A percentile compares a stretch with the other conserved stretches of the same genome.
Conservation (phyloP, 2,888 invertebrate species). For the Apotomis betuletana region DNA sequence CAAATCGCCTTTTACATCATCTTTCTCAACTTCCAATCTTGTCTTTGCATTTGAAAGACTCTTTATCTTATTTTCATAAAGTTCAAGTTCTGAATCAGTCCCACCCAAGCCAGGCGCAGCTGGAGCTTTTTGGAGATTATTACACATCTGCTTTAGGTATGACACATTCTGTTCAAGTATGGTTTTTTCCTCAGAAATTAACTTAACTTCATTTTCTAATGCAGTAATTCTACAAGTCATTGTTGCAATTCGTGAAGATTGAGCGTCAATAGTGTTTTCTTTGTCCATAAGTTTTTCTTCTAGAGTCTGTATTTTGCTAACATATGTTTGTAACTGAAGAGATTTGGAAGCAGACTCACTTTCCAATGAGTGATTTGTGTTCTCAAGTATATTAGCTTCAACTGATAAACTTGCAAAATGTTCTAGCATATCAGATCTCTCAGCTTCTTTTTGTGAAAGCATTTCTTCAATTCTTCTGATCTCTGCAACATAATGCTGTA, state of each 20-base stretch:
- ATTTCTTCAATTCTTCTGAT: constrained; percentile 91
- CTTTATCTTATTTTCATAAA: constrained; percentile 77
- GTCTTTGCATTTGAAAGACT: constrained; percentile 82
- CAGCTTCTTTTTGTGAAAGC: constrained; percentile 89
- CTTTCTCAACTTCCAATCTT: constrained; percentile 86
- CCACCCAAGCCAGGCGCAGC: constrained; percentile 58
- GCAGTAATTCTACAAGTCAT: constrained; percentile 70
- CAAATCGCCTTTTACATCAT: constrained; percentile 83
- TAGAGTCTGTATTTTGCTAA: constrained; percentile 81
- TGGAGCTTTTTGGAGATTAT: constrained; percentile 60
- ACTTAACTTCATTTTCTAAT: constrained; percentile 75
- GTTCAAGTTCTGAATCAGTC: constrained; percentile 71
- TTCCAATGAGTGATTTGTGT: constrained; percentile 91
- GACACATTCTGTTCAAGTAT: constrained; percentile 73
- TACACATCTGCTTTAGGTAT: constrained; percentile 76
- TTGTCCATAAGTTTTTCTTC: constrained; percentile 85
- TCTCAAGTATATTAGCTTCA: constrained; percentile 90
- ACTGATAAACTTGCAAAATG: constrained; percentile 90
- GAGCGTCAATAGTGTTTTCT: constrained; percentile 71
- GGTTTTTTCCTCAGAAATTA: constrained; percentile 72
- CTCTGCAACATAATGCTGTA: constrained; percentile 92
- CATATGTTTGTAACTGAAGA: constrained; percentile 78
- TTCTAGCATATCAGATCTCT: constrained; percentile 91
- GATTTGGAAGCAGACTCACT: constrained; percentile 89
- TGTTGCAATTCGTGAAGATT: constrained; percentile 66